phyloP scores from a whole-genome alignment of 2,888 invertebrate genomes.

The Podotricha telesiphe region DNA sequence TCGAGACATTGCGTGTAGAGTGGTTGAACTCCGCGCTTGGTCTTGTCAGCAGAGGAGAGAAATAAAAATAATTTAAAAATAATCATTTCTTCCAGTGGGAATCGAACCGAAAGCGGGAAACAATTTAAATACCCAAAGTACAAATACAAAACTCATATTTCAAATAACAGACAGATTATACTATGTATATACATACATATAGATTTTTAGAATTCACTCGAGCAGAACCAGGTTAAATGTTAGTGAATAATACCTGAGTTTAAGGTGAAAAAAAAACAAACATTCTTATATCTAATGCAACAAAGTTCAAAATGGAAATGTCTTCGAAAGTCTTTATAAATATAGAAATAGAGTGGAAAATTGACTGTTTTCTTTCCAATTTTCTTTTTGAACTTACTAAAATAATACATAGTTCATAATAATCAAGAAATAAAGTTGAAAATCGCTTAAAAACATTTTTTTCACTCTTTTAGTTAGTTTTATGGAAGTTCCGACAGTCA shows the following conservation, averaged over 20 bases:
- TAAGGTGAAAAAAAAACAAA: background rate
- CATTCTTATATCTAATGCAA: background rate
- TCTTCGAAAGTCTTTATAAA: background rate
- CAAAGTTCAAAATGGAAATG: background rate
- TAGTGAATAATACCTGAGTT: background rate
- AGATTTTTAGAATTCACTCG: background rate
- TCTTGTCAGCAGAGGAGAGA: no score
- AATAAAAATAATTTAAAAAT: no score
- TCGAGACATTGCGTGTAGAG: no score
- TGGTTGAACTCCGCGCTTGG: no score
- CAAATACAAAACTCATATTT: no score
- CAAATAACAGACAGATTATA: no score
- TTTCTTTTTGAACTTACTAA: background rate
- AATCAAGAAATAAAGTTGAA: background rate
- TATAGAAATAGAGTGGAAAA: slow-evolving; percentile 19
- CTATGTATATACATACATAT: no score
- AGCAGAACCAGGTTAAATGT: background rate
- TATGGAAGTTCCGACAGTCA: slow-evolving; percentile 35
- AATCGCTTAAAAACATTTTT: background rate
- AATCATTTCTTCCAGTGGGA: no score
- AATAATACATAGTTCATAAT: slow-evolving; percentile 11
- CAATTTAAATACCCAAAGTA: no score
- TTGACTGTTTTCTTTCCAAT: slow-evolving; percentile 15
- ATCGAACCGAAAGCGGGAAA: no score
- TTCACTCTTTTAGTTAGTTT: background rate